These are phyloP conservation scores for Onychostoma macrolepis DNA, from an alignment of 2,113 vertebrate genomes.

Conservation along the genomic window DNA sequence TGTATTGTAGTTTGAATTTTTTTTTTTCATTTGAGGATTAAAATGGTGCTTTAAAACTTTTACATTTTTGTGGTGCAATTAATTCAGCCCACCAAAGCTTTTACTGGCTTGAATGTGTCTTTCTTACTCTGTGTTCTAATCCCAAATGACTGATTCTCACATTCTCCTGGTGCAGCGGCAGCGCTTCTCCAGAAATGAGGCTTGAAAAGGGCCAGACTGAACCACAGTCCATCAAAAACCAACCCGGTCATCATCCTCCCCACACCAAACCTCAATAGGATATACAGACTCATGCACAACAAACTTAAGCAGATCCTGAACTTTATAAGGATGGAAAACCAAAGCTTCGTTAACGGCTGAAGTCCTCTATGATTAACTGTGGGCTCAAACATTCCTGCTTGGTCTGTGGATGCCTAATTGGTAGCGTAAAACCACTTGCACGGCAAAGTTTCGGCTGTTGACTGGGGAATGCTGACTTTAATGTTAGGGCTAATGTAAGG, in stretches of 20 bases:
- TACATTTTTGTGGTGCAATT: background rate
- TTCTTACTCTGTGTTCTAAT: background rate
- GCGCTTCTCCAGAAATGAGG: background rate
- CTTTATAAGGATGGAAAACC: conserved; percentile 53
- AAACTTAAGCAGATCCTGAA: conserved; percentile 41
- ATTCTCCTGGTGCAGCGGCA: conserved; percentile 4
- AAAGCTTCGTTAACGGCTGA: conserved; percentile 39
- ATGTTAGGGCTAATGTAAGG: conserved; percentile 59
- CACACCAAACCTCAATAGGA: conserved; percentile 42
- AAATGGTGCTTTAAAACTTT: background rate
- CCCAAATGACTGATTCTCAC: background rate
- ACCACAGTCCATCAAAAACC: conserved; percentile 8
- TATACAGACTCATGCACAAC: conserved; percentile 29
- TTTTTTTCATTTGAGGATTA: background rate
- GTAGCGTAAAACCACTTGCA: conserved; percentile 63
- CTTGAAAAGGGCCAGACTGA: conserved; percentile 2
- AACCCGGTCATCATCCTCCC: conserved; percentile 17
- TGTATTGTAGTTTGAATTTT: background rate
- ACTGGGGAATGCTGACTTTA: conserved; percentile 52
- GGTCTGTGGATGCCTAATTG: conserved; percentile 63
- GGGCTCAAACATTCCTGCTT: conserved; percentile 52
- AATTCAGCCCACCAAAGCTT: background rate
- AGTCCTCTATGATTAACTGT: conserved; percentile 54
- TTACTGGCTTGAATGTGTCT: background rate
- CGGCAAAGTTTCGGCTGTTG: conserved; percentile 44